These are phyloP conservation scores for Pterobdella sp. DNA, from an alignment of 2,888 invertebrate species.

Conservation along the genomic window DNA sequence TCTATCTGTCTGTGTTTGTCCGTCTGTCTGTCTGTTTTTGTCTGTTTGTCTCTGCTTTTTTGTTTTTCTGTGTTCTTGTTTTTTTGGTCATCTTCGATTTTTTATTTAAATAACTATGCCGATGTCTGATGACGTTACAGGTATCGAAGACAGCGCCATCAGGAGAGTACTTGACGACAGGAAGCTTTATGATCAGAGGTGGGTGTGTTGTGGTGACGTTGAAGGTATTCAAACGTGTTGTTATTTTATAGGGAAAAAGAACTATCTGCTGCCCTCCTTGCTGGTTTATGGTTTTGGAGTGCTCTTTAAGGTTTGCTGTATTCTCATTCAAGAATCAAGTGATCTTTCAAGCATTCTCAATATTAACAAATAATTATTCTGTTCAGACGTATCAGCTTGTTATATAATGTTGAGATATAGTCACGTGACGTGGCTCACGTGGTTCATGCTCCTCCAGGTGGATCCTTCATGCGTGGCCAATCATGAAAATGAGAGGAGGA, in stretches of 20 bases:
- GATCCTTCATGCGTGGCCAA: background rate
- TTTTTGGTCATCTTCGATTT: background rate
- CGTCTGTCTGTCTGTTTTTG: background rate
- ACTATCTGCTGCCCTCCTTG: constrained; percentile 84
- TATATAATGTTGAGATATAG: background rate
- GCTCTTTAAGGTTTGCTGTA: constrained; percentile 61
- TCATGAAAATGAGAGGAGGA: constrained; percentile 8
- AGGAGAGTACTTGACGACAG: constrained; percentile 91
- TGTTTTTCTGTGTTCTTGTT: background rate
- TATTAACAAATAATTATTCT: background rate
- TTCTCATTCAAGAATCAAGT: background rate
- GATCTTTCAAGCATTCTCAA: background rate
- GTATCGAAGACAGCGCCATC: constrained; percentile 95
- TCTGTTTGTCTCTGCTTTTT: background rate
- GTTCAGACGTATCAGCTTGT: background rate
- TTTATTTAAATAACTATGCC: background rate
- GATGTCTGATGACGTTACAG: constrained; percentile 38
- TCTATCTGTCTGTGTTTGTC: background rate
- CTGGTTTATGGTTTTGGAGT: constrained; percentile 87
- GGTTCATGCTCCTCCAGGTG: background rate
- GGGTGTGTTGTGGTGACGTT: background rate
- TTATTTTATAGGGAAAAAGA: constrained; percentile 70
- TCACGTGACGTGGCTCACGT: background rate
- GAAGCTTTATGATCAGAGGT: constrained; percentile 55
- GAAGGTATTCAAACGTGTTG: background rate